phyloP scores from a whole-genome alignment of 37 sponge, comb jelly and placozoan species.

The Dysidea cf. avara region DNA sequence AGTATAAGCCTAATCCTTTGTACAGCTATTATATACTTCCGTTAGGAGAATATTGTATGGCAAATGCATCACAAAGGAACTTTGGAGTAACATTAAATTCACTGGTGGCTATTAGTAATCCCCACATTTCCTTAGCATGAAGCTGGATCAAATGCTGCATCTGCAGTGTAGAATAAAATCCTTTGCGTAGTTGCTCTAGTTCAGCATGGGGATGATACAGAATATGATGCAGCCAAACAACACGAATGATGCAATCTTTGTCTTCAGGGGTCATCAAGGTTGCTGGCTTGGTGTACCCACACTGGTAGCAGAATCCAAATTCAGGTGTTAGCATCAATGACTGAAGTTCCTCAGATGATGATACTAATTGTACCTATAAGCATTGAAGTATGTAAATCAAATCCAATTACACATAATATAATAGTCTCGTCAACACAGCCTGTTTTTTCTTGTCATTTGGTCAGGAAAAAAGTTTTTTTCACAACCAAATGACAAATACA shows the following conservation, averaged over 20 bases:
- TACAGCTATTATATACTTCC: no score
- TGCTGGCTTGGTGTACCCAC: slow-evolving; percentile 7
- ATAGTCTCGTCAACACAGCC: no score
- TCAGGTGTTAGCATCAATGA: neutral
- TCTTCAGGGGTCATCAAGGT: neutral
- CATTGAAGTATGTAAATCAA: no score
- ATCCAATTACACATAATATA: no score
- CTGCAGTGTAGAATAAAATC: slow-evolving; percentile 2
- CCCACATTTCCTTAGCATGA: slow-evolving; percentile 4
- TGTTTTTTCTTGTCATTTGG: no score
- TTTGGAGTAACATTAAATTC: neutral
- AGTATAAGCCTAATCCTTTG: no score
- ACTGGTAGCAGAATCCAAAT: slow-evolving; percentile 13
- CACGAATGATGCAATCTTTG: neutral
- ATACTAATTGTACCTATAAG: slow-evolving; percentile 4
- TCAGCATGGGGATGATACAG: slow-evolving; percentile 4
- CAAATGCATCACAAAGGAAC: slow-evolving; percentile 2
- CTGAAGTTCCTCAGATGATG: slow-evolving; percentile 1
- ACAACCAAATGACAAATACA: no score
- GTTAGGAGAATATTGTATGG: slow-evolving; percentile 1
- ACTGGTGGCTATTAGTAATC: neutral
- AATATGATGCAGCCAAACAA: slow-evolving; percentile 10
- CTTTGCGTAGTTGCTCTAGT: slow-evolving; percentile 2
- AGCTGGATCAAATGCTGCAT: neutral
- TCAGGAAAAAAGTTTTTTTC: no score